Evolutionary conservation across 2,888 invertebrate species (phyloP).

Genomic region (Harmothoe impar): DNA sequence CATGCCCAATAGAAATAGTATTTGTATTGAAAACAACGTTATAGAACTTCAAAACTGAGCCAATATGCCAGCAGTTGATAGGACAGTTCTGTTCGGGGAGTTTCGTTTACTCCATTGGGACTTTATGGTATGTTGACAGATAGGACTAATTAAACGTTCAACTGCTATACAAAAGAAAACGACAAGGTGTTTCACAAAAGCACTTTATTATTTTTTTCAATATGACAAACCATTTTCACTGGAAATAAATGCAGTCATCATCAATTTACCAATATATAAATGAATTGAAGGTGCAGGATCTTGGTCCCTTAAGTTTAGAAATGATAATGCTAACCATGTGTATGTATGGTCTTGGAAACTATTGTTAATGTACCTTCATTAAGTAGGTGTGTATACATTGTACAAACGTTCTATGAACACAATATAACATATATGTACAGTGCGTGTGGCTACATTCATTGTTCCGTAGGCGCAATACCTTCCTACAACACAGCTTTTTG

Average conservation of each 20-base stretch:
- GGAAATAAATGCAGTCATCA: background rate
- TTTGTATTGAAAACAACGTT: no score
- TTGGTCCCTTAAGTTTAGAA: background rate
- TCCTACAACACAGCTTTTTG: background rate
- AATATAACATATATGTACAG: background rate
- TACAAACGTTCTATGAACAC: background rate
- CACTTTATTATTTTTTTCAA: conserved; percentile 4
- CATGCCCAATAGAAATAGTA: no score
- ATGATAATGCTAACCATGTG: background rate
- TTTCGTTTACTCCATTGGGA: no score
- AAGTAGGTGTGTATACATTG: background rate
- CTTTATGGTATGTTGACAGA: no score
- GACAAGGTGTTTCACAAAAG: conserved; percentile 8
- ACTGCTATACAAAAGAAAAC: no score
- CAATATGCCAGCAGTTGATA: no score
- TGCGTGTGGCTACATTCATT: background rate
- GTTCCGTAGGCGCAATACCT: background rate
- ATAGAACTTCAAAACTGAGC: no score
- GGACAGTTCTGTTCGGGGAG: no score
- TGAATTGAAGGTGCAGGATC: background rate
- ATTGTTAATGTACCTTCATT: background rate
- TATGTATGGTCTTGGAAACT: background rate
- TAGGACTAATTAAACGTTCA: no score
- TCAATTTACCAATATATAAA: background rate
- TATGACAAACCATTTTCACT: background rate